These are phyloP conservation scores for Turritopsis rubra DNA, from an alignment of 30 jellyfish, hydroid and myxozoan species.

Conservation along the genomic window DNA sequence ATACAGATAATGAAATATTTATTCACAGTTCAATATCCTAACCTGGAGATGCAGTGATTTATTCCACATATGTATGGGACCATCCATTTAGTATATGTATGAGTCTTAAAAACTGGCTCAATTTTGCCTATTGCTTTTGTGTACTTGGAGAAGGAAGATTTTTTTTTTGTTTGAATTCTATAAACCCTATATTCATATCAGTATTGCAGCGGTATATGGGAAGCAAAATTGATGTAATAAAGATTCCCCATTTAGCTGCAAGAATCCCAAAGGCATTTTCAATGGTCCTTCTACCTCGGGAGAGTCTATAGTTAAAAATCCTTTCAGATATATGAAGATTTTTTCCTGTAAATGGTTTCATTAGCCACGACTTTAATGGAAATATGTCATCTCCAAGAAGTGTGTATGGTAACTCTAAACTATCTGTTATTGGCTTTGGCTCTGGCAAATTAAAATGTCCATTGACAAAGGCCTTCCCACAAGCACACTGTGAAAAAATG, in stretches of 20 bases:
- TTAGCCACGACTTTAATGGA: neutral
- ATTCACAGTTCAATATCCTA: neutral
- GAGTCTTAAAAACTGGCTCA: neutral
- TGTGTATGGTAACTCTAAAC: neutral
- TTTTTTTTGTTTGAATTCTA: neutral
- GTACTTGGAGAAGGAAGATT: too few species aligned
- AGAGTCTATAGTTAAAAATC: neutral
- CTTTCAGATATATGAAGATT: neutral
- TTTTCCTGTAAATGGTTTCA: neutral
- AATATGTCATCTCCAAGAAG: neutral
- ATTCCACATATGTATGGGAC: neutral
- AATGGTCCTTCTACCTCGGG: neutral
- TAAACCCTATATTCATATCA: too few species aligned
- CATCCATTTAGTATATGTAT: neutral
- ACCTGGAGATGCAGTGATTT: neutral
- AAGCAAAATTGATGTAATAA: neutral
- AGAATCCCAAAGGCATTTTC: conserved; percentile 23
- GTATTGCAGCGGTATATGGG: too few species aligned
- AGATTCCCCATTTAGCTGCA: neutral
- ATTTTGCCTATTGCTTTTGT: neutral
- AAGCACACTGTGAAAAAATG: neutral
- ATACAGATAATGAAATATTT: neutral
- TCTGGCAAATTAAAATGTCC: neutral
- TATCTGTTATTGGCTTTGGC: neutral
- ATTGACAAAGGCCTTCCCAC: neutral